Conservation (phyloP, 2,888 invertebrate species). For the Dynastes maya region DNA sequence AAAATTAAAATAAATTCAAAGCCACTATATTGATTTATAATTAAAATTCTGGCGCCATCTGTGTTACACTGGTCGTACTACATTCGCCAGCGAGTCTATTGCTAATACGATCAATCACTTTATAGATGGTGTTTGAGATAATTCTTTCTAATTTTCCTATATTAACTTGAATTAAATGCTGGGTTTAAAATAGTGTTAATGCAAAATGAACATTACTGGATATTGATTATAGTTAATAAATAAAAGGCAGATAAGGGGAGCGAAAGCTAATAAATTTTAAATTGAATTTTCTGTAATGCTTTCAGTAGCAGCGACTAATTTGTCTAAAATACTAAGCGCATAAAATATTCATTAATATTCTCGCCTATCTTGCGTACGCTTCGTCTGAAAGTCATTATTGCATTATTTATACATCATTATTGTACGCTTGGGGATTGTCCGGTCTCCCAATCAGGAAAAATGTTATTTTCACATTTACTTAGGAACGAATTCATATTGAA, state of each 20-base stretch:
- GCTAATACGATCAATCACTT: background rate
- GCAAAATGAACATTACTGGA: background rate
- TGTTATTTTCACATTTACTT: conserved; percentile 42
- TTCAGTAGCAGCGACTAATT: conserved; percentile 43
- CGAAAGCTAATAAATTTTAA: conserved; percentile 47
- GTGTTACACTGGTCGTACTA: background rate
- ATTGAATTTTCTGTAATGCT: conserved; percentile 44
- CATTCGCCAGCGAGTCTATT: background rate
- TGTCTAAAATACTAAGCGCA: conserved; percentile 53
- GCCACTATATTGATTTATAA: background rate
- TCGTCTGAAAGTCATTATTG: conserved; percentile 56
- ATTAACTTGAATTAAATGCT: background rate
- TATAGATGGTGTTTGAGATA: conserved; percentile 22
- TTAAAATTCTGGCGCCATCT: background rate
- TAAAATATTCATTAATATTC: conserved; percentile 57
- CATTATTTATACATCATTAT: conserved; percentile 57
- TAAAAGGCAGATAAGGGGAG: background rate
- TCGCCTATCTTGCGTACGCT: conserved; percentile 53
- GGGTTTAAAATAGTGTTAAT: background rate
- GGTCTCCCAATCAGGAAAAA: conserved; percentile 34
- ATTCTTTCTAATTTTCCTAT: background rate
- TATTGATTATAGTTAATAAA: conserved; percentile 9
- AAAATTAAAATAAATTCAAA: background rate
- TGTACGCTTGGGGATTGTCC: conserved; percentile 24
- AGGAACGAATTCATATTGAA: conserved; percentile 41